Evolutionary conservation across 2,888 invertebrate genomes (phyloP).

Genomic region (Lissocephala sabroskyi): DNA sequence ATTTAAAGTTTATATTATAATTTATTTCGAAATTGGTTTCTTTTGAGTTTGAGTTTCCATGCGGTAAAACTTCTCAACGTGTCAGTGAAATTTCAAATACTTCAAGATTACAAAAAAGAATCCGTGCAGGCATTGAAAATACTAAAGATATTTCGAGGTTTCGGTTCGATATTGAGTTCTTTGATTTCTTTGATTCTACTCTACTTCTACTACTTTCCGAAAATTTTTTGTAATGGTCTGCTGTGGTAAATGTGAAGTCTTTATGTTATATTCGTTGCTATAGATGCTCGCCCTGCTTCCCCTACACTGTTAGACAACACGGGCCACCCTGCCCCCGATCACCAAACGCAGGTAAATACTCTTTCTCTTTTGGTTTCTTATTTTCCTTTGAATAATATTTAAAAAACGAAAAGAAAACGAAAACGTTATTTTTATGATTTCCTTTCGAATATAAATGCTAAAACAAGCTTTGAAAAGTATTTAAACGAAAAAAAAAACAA

Average conservation of each 20-base stretch:
- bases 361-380: conserved; percentile 66
- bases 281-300: conserved; percentile 92
- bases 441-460: conserved; percentile 25
- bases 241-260: conserved; percentile 74
- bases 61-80: too few relatives aligned
- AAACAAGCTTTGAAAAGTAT: conserved; percentile 15
- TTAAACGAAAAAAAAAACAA: conserved; percentile 26
- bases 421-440: conserved; percentile 23
- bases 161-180: too few relatives aligned
- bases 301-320: conserved; percentile 91
- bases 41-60: too few relatives aligned
- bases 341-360: conserved; percentile 81
- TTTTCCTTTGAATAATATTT: conserved; percentile 41
- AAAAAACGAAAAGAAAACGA: conserved; percentile 26
- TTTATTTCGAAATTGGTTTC: too few relatives aligned
- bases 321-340: conserved; percentile 83
- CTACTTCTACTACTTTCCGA: conserved; percentile 60
- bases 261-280: conserved; percentile 92
- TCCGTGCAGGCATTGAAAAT: too few relatives aligned
- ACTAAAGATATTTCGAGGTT: too few relatives aligned
- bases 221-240: conserved; percentile 73
- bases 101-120: too few relatives aligned
- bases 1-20: too few relatives aligned
- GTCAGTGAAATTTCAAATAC: too few relatives aligned
- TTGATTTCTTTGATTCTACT: conserved; percentile 18